Evolutionary conservation across 1,140 invertebrate species (phyloP).

Genomic region (Acromyrmex heyeri): DNA sequence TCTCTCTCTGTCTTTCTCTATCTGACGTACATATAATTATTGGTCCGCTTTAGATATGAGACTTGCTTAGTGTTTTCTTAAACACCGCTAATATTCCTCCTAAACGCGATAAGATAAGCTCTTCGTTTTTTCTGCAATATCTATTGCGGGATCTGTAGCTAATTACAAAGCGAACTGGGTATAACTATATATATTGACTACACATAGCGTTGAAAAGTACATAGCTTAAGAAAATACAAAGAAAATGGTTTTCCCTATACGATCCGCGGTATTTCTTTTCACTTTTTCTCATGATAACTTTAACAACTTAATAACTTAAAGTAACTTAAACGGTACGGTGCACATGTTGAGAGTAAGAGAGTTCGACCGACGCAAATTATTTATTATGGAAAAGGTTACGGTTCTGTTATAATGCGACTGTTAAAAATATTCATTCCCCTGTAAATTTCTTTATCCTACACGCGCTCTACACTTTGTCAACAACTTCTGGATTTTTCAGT

Average conservation of each 20-base stretch:
- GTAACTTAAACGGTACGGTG: background rate
- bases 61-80: background rate
- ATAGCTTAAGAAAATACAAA: background rate
- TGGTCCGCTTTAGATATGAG: background rate
- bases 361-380: background rate
- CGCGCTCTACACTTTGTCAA: background rate
- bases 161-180: background rate
- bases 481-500: conserved; percentile 1
- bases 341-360: background rate
- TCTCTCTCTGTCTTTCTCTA: background rate
- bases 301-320: conserved; percentile 15
- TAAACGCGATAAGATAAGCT: conserved; percentile 17
- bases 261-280: background rate
- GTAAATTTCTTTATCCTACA: background rate
- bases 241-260: background rate
- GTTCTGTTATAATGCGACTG: background rate
- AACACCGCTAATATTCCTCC: background rate
- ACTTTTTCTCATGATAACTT: background rate
- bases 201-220: background rate
- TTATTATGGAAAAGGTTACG: conserved; percentile 52
- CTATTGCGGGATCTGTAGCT: background rate
- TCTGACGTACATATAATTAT: background rate
- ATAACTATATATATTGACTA: background rate
- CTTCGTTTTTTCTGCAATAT: background rate
- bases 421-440: conserved; percentile 30